Percentiles rank a stretch among this genome's conserved stretches.
phyloP scores from a whole-genome alignment of 1,140 invertebrate species.

The Listronotus bonariensis region DNA sequence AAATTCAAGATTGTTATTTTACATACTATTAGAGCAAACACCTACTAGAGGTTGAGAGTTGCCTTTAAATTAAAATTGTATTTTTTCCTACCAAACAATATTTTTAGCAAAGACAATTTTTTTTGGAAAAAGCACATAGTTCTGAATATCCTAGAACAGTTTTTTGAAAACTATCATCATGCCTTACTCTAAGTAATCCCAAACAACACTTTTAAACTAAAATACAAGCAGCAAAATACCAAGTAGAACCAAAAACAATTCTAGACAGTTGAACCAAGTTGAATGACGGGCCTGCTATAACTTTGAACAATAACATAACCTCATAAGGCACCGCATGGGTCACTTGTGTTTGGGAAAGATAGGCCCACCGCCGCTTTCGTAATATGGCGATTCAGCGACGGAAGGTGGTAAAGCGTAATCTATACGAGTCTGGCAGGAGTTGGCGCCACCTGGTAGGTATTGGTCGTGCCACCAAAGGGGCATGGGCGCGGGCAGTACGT shows the following conservation, averaged over 20 bases:
- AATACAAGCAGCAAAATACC: slow-evolving; percentile 9
- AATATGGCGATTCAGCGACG: slow-evolving; percentile 17
- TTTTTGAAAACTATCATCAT: too few relatives aligned
- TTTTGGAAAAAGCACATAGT: too few relatives aligned
- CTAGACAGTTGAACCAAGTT: slow-evolving; percentile 1
- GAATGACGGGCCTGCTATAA: slow-evolving; percentile 18
- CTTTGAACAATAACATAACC: slow-evolving; percentile 41
- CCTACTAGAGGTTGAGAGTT: too few relatives aligned
- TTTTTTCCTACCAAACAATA: too few relatives aligned
- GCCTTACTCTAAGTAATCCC: neutral
- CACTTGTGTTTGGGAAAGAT: slow-evolving; percentile 51
- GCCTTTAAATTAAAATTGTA: too few relatives aligned
- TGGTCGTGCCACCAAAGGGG: slow-evolving; percentile 44
- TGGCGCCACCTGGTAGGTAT: slow-evolving; percentile 44
- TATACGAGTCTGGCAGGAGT: slow-evolving; percentile 28
- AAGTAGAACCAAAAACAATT: neutral
- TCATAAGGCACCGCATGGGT: slow-evolving; percentile 40
- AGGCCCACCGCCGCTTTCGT: slow-evolving; percentile 24
- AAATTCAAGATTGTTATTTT: too few relatives aligned
- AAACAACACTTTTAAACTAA: neutral
- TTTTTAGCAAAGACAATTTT: too few relatives aligned
- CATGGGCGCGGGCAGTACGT: slow-evolving; percentile 42
- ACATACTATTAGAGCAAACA: too few relatives aligned
- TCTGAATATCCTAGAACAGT: too few relatives aligned
- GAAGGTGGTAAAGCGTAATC: slow-evolving; percentile 42